Conservation (phyloP, 2,888 invertebrate genomes). For the Alloscopus bannaensis region DNA sequence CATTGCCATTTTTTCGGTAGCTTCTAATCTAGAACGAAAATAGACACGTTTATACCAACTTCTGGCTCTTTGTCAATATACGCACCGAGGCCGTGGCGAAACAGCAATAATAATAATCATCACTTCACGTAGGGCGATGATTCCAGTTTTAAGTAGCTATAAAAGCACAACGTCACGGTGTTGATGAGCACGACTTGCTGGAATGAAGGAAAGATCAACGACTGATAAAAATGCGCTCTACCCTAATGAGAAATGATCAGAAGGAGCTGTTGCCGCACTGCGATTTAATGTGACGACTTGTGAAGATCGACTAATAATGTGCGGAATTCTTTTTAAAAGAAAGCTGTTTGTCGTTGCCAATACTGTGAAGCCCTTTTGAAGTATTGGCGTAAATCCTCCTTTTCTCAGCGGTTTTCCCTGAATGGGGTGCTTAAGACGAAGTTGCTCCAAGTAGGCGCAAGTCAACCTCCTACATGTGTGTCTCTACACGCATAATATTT, state of each 20-base stretch:
- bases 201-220: slow-evolving; percentile 40
- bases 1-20: background rate
- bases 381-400: no score
- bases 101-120: slow-evolving; percentile 46
- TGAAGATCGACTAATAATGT: no score
- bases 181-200: slow-evolving; percentile 62
- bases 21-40: background rate
- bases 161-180: slow-evolving; percentile 51
- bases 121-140: slow-evolving; percentile 51
- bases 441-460: no score
- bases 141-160: slow-evolving; percentile 59
- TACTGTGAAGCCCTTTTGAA: no score
- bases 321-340: no score
- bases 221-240: slow-evolving; percentile 5
- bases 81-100: background rate
- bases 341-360: no score
- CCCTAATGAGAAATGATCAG: slow-evolving; percentile 24
- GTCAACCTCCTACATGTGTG: no score
- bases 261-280: no score
- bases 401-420: no score
- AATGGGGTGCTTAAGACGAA: no score
- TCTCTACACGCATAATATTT: no score
- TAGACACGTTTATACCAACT: slow-evolving; percentile 18
- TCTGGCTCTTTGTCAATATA: slow-evolving; percentile 7
- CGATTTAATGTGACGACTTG: no score